Conservation (phyloP, 2,797 vertebrate genomes). For the Parotocinclus haroldoi region DNA sequence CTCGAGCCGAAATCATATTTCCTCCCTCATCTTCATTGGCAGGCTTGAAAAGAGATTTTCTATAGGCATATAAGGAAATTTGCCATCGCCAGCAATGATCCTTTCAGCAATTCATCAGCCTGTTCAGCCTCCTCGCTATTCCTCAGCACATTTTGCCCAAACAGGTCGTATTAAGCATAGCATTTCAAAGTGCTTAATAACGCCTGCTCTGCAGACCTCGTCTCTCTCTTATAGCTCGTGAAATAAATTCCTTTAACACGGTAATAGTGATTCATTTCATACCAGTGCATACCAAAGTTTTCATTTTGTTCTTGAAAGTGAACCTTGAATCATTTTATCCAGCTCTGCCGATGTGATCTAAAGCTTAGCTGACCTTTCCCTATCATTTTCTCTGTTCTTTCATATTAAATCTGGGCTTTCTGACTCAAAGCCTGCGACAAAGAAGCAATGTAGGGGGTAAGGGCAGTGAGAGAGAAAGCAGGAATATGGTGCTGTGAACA, state of each 20-base stretch:
- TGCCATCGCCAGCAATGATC: slow-evolving; percentile 52
- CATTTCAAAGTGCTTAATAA: neutral
- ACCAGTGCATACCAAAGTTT: slow-evolving; percentile 9
- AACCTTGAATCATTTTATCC: slow-evolving; percentile 27
- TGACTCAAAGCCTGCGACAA: slow-evolving; percentile 35
- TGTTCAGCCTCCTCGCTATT: slow-evolving; percentile 33
- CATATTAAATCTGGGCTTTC: slow-evolving; percentile 44
- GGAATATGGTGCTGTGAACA: slow-evolving; percentile 61
- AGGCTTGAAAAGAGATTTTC: slow-evolving; percentile 71
- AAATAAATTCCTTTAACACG: slow-evolving; percentile 52
- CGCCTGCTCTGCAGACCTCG: slow-evolving; percentile 25
- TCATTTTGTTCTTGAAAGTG: slow-evolving; percentile 11
- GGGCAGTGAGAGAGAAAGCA: slow-evolving; percentile 51
- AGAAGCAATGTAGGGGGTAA: slow-evolving; percentile 39
- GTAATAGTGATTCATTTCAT: slow-evolving; percentile 27
- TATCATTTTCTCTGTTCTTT: slow-evolving; percentile 35
- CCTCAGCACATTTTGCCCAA: slow-evolving; percentile 34
- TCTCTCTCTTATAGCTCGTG: slow-evolving; percentile 43
- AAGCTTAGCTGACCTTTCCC: slow-evolving; percentile 70
- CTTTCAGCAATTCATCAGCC: slow-evolving; percentile 38
- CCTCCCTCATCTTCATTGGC: slow-evolving; percentile 56
- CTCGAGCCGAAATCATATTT: slow-evolving; percentile 52
- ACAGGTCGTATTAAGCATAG: slow-evolving; percentile 30
- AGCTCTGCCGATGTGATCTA: slow-evolving; percentile 51
- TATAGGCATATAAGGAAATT: slow-evolving; percentile 70